A percentile compares a stretch with the other conserved stretches of the same genome.
Conservation (phyloP, 92 coral and sea anemone species). For the Umimayanthus chanpuru region DNA sequence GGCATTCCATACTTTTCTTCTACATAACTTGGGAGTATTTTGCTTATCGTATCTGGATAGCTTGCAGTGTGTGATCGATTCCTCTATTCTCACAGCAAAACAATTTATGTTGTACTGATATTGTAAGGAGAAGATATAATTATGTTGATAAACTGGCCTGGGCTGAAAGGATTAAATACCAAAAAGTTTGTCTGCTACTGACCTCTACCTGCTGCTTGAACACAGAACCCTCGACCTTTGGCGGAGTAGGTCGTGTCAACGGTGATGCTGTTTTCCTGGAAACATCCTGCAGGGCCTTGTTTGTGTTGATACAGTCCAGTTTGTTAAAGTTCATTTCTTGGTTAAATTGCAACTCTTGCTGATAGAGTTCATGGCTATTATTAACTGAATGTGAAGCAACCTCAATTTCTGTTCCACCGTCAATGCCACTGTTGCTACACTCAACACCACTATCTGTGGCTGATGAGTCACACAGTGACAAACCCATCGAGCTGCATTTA, state of each 20-base stretch:
- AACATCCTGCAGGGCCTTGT: not conserved
- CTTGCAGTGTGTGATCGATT: too few relatives aligned
- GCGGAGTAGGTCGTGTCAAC: conserved; percentile 24
- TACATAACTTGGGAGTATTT: too few relatives aligned
- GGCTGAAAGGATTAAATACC: not conserved
- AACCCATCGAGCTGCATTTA: not conserved
- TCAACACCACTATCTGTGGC: conserved; percentile 16
- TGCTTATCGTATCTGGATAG: too few relatives aligned
- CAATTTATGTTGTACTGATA: too few relatives aligned
- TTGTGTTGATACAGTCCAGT: not conserved
- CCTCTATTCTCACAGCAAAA: too few relatives aligned
- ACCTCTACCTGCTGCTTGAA: conserved; percentile 76
- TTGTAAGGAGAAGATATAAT: too few relatives aligned
- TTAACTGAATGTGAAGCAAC: not conserved
- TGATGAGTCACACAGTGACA: not conserved
- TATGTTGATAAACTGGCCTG: too few relatives aligned
- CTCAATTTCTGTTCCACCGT: not conserved
- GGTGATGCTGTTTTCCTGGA: conserved; percentile 15
- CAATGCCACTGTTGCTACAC: not conserved
- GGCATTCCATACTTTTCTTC: too few relatives aligned
- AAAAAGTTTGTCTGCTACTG: not conserved
- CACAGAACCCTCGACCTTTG: conserved; percentile 54
- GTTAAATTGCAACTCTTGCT: conserved; percentile 1
- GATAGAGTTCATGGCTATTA: not conserved
- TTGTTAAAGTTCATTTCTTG: not conserved